These are phyloP conservation scores for Cynoglossus semilaevis DNA, from an alignment of 2,113 vertebrate species.

Conservation along the genomic window DNA sequence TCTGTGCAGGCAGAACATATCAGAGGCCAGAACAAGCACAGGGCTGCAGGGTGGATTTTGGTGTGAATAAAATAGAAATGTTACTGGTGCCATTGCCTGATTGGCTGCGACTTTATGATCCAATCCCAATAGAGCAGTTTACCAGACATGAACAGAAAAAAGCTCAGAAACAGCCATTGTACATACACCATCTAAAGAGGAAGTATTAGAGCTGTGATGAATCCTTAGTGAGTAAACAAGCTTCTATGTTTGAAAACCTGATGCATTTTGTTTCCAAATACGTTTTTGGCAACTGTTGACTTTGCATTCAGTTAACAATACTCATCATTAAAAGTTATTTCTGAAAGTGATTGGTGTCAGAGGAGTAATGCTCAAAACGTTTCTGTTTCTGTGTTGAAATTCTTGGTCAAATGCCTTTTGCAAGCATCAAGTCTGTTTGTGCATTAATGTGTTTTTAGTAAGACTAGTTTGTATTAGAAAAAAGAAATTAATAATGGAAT, in stretches of 20 bases:
- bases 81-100: conserved; percentile 5
- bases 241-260: conserved; percentile 42
- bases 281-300: conserved; percentile 38
- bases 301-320: conserved; percentile 41
- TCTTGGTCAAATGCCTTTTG: not conserved
- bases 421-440: conserved; percentile 60
- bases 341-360: no score
- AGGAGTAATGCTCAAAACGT: no score
- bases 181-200: conserved; percentile 48
- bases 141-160: conserved; percentile 25
- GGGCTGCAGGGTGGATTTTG: not conserved
- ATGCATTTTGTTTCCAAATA: conserved; percentile 21
- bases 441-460: conserved; percentile 48
- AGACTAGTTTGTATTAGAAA: conserved; percentile 33
- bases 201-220: no score
- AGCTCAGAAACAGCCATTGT: conserved; percentile 44
- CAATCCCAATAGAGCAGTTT: conserved; percentile 8
- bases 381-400: no score
- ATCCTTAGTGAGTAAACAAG: not conserved
- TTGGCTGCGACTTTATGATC: conserved; percentile 9
- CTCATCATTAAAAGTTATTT: no score
- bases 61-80: conserved; percentile 14
- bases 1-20: conserved; percentile 49
- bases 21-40: conserved; percentile 45
- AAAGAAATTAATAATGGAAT: no score